Conservation (phyloP, 2,888 invertebrate species). For the Orchesella flavescens region DNA sequence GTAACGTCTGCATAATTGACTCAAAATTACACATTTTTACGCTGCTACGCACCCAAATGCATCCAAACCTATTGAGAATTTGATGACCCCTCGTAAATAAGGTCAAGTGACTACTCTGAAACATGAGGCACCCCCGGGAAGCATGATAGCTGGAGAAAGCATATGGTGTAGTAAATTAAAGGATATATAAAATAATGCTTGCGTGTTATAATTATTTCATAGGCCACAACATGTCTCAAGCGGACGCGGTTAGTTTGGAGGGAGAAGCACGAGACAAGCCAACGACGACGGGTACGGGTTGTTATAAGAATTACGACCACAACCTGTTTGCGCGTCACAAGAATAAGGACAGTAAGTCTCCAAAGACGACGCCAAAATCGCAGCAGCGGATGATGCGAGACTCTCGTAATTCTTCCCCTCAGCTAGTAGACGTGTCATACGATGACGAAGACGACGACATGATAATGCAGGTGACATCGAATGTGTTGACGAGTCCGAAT, state of each 20-base stretch:
- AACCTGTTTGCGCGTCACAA: slow-evolving; percentile 70
- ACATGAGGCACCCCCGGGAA: too few species aligned
- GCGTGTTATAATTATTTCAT: slow-evolving; percentile 73
- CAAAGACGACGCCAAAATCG: slow-evolving; percentile 41
- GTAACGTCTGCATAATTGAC: too few species aligned
- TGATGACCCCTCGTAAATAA: too few species aligned
- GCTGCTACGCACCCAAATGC: too few species aligned
- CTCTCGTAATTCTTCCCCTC: slow-evolving; percentile 54
- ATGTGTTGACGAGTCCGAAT: slow-evolving; percentile 27
- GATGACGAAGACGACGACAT: slow-evolving; percentile 64
- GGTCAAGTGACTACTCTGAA: too few species aligned
- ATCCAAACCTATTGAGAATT: too few species aligned
- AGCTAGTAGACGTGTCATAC: slow-evolving; percentile 66
- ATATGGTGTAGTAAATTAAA: too few species aligned
- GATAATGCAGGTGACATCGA: slow-evolving; percentile 64
- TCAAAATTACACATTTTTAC: too few species aligned
- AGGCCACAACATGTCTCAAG: slow-evolving; percentile 94
- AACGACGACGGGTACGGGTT: slow-evolving; percentile 79
- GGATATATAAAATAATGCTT: too few species aligned
- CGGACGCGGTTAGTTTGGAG: slow-evolving; percentile 88
- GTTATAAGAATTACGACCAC: slow-evolving; percentile 75
- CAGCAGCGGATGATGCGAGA: slow-evolving; percentile 12
- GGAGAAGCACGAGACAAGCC: slow-evolving; percentile 80
- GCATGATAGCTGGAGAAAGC: too few species aligned
- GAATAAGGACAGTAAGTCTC: slow-evolving; percentile 61